Conservation (phyloP, 1,140 invertebrate genomes). For the Ectropis grisescens region DNA sequence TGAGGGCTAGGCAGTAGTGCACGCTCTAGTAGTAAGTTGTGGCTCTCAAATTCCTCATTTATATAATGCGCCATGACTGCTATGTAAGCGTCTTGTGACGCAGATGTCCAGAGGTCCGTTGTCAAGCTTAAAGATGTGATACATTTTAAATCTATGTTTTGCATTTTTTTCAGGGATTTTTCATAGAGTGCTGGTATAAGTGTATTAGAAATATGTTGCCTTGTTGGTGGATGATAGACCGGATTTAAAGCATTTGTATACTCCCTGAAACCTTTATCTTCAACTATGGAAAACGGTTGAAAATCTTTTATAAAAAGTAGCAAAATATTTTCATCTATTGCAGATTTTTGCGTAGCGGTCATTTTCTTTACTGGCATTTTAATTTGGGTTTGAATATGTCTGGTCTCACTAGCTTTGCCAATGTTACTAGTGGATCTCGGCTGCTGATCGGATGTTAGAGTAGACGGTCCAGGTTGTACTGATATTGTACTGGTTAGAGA, state of each 20-base stretch:
- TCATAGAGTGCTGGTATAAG: constrained; percentile 1
- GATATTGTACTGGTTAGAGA: too few species aligned
- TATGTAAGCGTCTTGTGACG: constrained; percentile 4
- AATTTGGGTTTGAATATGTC: not conserved
- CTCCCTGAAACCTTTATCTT: constrained; percentile 8
- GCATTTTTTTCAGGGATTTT: not conserved
- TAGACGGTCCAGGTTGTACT: too few species aligned
- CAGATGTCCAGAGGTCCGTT: constrained; percentile 9
- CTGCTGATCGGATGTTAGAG: too few species aligned
- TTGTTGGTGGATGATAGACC: constrained; percentile 5
- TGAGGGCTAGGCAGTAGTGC: constrained; percentile 2
- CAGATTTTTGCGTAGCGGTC: not conserved
- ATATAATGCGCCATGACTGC: constrained; percentile 8
- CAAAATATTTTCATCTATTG: constrained; percentile 1
- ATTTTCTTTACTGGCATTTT: not conserved
- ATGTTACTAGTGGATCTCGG: not conserved
- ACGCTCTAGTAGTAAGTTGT: constrained; percentile 5
- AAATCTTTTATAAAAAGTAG: constrained; percentile 3
- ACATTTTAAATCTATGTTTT: constrained; percentile 1
- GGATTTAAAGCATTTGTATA: constrained; percentile 5
- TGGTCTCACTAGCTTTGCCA: not conserved
- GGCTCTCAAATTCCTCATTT: constrained; percentile 1
- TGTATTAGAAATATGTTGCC: constrained; percentile 5
- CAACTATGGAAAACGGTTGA: constrained; percentile 10
- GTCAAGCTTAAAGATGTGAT: constrained; percentile 7